Evolutionary conservation across 1,140 invertebrate species (phyloP).

Genomic region (Diorhabda elongata): DNA sequence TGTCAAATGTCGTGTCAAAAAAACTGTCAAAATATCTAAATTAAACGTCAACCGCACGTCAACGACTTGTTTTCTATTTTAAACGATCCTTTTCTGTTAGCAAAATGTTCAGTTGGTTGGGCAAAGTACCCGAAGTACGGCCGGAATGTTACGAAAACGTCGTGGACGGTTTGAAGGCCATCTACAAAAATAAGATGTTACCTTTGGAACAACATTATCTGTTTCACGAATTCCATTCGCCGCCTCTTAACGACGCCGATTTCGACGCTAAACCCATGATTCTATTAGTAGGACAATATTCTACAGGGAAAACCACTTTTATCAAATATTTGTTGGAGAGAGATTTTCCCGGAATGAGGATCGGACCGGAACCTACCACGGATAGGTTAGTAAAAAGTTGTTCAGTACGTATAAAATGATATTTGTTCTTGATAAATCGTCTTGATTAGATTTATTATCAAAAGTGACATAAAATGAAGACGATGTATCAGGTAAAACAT

Average conservation of each 20-base stretch:
- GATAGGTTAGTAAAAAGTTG: conserved; percentile 47
- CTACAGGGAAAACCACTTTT: conserved; percentile 73
- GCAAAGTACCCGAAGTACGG: conserved; percentile 47
- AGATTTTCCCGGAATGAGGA: conserved; percentile 64
- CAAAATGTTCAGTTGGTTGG: conserved; percentile 52
- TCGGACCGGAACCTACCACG: conserved; percentile 64
- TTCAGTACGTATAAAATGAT: too few relatives aligned
- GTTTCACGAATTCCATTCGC: conserved; percentile 75
- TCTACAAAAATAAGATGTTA: conserved; percentile 63
- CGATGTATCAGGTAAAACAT: too few relatives aligned
- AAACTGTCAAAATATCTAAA: background rate
- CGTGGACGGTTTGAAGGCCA: conserved; percentile 55
- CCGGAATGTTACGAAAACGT: conserved; percentile 51
- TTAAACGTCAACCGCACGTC: conserved; percentile 15
- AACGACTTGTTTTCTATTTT: conserved; percentile 5
- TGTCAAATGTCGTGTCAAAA: too few relatives aligned
- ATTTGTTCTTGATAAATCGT: too few relatives aligned
- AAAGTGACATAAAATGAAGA: too few relatives aligned
- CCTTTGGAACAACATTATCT: conserved; percentile 67
- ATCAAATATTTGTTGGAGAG: conserved; percentile 62
- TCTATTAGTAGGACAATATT: conserved; percentile 70
- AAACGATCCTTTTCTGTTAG: conserved; percentile 1
- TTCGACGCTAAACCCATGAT: conserved; percentile 75
- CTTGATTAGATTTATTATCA: too few relatives aligned
- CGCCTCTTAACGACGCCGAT: conserved; percentile 66